phyloP scores from a whole-genome alignment of 2,888 invertebrate species.

The Harpalus rubripes region DNA sequence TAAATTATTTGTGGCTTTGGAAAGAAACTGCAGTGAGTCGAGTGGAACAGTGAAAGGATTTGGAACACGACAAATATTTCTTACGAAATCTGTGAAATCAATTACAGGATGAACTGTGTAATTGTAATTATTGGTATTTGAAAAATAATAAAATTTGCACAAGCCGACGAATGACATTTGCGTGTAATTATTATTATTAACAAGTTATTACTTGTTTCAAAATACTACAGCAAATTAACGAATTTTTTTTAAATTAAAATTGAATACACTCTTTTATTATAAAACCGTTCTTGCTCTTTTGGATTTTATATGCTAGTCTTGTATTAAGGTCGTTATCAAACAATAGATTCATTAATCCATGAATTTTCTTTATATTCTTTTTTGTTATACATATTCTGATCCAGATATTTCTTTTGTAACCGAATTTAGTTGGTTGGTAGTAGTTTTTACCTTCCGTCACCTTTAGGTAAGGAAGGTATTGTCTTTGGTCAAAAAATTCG shows the following conservation, averaged over 20 bases:
- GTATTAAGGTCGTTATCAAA: constrained; percentile 27
- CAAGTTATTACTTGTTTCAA: no score
- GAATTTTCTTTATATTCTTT: constrained; percentile 13
- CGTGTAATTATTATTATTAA: no score
- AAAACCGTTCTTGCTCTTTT: no score
- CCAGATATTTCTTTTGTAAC: constrained; percentile 24
- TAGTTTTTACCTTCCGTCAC: no score
- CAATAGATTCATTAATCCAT: constrained; percentile 32
- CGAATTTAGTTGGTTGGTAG: not conserved
- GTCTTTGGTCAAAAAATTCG: no score
- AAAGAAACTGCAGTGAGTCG: constrained; percentile 1
- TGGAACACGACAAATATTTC: not conserved
- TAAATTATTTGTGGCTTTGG: constrained; percentile 17
- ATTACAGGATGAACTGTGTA: constrained; percentile 19
- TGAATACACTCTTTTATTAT: no score
- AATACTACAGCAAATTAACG: no score
- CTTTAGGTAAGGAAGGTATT: no score
- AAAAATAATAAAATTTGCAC: no score
- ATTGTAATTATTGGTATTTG: not conserved
- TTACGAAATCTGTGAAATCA: constrained; percentile 15
- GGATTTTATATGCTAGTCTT: not conserved
- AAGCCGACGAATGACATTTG: no score
- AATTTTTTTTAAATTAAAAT: no score
- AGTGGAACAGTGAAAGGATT: constrained; percentile 19
- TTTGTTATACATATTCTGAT: not conserved